These are phyloP conservation scores for Oxytorus armatus DNA, from an alignment of 2,888 invertebrate species.

Conservation along the genomic window DNA sequence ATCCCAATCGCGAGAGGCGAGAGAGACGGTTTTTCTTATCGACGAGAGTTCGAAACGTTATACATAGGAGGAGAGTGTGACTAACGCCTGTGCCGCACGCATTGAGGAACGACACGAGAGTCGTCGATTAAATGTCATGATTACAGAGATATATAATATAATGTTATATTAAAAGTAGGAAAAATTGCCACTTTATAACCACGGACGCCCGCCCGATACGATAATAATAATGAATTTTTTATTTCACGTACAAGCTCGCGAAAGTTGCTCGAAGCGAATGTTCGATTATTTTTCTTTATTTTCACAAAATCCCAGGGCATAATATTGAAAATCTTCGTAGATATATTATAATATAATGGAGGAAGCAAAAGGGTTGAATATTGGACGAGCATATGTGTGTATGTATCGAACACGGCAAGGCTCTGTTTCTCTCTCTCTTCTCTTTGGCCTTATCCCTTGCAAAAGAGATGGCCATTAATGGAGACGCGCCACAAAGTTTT, in stretches of 20 bases:
- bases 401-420: constrained; percentile 14
- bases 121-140: constrained; percentile 18
- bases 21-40: constrained; percentile 35
- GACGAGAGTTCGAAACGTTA: constrained; percentile 25
- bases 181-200: constrained; percentile 1
- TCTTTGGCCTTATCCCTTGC: not conserved
- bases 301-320: constrained; percentile 14
- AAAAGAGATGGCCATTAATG: constrained; percentile 38
- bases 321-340: constrained; percentile 48
- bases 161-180: constrained; percentile 1
- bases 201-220: not conserved
- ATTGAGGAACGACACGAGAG: constrained; percentile 25
- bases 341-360: constrained; percentile 36
- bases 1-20: constrained; percentile 11
- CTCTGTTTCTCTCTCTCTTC: not conserved
- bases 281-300: not conserved
- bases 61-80: constrained; percentile 37
- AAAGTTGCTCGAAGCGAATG: not conserved
- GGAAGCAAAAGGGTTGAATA: not conserved
- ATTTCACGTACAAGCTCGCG: too few species aligned
- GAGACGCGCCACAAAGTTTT: constrained; percentile 40
- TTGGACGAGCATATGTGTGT: not conserved
- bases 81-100: constrained; percentile 42
- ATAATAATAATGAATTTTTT: not conserved
- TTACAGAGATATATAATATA: constrained; percentile 4